phyloP scores from a whole-genome alignment of 2,113 vertebrate species.

The Heterochromis multidens region DNA sequence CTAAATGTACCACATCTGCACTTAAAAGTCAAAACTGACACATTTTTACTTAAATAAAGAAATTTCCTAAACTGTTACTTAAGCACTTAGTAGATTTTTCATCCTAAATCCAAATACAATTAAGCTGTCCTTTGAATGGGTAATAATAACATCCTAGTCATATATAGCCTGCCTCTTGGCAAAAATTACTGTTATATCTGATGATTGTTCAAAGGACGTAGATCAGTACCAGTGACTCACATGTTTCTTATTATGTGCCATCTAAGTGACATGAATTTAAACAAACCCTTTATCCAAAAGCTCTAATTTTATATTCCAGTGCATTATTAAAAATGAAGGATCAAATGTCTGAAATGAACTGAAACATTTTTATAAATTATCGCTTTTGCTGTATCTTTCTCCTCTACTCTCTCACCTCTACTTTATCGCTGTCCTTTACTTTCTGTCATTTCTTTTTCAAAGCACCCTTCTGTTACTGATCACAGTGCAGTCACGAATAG shows the following conservation, averaged over 20 bases:
- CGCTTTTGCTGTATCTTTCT: not conserved
- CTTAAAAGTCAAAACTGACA: not conserved
- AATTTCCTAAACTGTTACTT: not conserved
- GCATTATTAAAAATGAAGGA: not conserved
- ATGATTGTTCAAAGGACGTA: not conserved
- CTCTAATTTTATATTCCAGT: not conserved
- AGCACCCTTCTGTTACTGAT: not conserved
- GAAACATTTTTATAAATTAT: not conserved
- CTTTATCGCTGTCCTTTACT: not conserved
- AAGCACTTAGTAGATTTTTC: not conserved
- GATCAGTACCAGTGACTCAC: not conserved
- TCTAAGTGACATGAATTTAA: not conserved
- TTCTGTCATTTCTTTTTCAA: not conserved
- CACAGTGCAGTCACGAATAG: not conserved
- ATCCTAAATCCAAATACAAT: not conserved
- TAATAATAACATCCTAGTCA: not conserved
- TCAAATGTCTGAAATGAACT: not conserved
- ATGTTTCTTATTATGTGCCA: not conserved
- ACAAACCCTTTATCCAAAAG: not conserved
- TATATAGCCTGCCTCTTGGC: not conserved
- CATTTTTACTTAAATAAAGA: not conserved
- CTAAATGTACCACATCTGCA: not conserved
- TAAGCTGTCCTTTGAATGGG: not conserved
- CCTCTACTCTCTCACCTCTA: not conserved
- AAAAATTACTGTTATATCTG: not conserved